phyloP scores from a whole-genome alignment of 2,113 vertebrate species.

The Istiophorus platypterus region DNA sequence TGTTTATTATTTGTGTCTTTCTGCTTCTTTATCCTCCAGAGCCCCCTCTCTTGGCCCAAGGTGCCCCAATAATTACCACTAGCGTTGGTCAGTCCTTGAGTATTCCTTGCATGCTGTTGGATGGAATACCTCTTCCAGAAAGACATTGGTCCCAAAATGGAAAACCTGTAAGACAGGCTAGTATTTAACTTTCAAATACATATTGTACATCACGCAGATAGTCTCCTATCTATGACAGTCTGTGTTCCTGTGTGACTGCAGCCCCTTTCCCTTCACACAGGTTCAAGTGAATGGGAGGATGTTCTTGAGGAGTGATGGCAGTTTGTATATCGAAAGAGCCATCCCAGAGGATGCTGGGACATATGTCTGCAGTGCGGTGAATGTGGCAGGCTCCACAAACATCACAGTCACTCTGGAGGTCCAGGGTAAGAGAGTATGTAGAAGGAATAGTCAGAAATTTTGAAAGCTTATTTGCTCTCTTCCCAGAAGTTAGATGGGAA shows the following conservation, averaged over 20 bases:
- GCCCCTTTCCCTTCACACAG: conserved; percentile 65
- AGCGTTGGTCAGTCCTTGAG: conserved; percentile 86
- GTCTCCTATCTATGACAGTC: too few species aligned
- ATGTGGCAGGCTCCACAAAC: conserved; percentile 84
- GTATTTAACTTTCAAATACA: neutral
- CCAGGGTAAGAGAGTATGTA: conserved; percentile 82
- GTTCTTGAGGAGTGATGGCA: conserved; percentile 87
- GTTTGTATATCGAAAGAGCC: conserved; percentile 85
- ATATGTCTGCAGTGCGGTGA: conserved; percentile 89
- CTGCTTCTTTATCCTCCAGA: conserved; percentile 66
- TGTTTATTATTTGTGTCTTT: conserved; percentile 2
- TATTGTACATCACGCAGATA: neutral
- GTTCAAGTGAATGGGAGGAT: conserved; percentile 75
- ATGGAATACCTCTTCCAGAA: conserved; percentile 88
- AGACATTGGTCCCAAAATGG: conserved; percentile 89
- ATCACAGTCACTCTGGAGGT: conserved; percentile 85
- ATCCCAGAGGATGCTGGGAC: conserved; percentile 83
- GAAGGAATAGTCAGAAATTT: conserved; percentile 8
- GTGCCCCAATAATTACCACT: conserved; percentile 78
- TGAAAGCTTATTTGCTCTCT: neutral
- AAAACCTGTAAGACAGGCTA: conserved; percentile 78
- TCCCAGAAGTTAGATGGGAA: neutral
- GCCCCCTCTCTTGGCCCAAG: conserved; percentile 87
- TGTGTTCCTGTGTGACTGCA: conserved; percentile 4
- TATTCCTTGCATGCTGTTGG: conserved; percentile 89